phyloP scores from a whole-genome alignment of 2,113 vertebrate genomes.

The Struthio camelus region DNA sequence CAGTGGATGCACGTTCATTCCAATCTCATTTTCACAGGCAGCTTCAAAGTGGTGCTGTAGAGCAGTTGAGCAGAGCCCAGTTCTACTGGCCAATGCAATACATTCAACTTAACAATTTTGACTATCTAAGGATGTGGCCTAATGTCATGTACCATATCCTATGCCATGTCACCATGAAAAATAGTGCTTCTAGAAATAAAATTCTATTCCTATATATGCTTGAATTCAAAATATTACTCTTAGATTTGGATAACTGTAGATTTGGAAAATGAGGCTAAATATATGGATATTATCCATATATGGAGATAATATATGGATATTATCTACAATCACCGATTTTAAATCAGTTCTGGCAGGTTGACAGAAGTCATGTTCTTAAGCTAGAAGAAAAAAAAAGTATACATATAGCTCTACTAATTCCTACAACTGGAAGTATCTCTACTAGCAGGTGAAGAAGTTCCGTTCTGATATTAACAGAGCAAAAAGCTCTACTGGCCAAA shows the following conservation, averaged over 20 bases:
- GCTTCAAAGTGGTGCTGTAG: background rate
- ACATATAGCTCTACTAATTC: background rate
- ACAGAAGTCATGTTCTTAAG: background rate
- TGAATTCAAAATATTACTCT: background rate
- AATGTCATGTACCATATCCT: background rate
- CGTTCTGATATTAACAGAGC: background rate
- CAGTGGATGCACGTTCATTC: background rate
- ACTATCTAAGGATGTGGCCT: background rate
- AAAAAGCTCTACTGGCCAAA: background rate
- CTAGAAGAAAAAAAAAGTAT: background rate
- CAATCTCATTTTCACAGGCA: background rate
- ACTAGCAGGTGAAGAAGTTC: background rate
- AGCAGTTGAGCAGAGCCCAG: background rate
- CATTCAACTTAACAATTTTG: background rate
- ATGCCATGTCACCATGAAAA: background rate
- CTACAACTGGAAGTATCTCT: background rate
- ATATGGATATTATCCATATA: too few relatives aligned
- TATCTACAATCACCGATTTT: background rate
- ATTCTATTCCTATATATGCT: background rate
- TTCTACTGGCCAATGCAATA: background rate
- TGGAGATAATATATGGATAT: too few relatives aligned
- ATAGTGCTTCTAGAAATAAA: background rate
- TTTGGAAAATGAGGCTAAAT: background rate
- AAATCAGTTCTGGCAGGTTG: background rate
- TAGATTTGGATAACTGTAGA: background rate